Conservation (phyloP, 2,888 invertebrate genomes). For the Microplitis deprimator region DNA sequence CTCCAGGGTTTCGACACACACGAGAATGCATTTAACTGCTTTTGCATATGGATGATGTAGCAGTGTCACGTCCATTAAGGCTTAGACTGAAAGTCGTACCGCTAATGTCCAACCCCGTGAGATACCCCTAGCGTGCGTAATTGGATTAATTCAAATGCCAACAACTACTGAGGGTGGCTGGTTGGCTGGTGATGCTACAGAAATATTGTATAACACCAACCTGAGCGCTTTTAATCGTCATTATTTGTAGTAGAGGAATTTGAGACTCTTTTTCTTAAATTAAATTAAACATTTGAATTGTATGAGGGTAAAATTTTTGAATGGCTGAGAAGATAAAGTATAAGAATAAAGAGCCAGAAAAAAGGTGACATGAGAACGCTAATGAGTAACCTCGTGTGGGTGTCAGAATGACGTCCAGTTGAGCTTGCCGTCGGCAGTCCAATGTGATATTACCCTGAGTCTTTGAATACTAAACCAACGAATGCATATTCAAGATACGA, state of each 20-base stretch:
- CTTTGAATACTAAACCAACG: constrained; percentile 57
- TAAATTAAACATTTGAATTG: neutral
- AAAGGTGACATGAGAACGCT: neutral
- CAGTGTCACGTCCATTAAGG: constrained; percentile 60
- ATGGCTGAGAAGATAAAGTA: neutral
- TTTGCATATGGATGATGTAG: constrained; percentile 64
- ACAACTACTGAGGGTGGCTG: constrained; percentile 17
- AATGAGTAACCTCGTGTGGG: neutral
- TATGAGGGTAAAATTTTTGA: neutral
- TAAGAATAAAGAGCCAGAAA: neutral
- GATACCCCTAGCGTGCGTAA: constrained; percentile 59
- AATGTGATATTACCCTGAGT: constrained; percentile 38
- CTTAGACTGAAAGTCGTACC: constrained; percentile 58
- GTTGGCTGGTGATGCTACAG: constrained; percentile 1
- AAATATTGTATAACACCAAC: constrained; percentile 23
- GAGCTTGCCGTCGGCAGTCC: constrained; percentile 19
- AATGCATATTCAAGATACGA: constrained; percentile 69
- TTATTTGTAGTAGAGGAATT: neutral
- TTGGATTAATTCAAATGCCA: constrained; percentile 66
- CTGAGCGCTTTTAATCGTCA: constrained; percentile 19
- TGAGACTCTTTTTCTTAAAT: neutral
- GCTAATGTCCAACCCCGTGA: constrained; percentile 56
- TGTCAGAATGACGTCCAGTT: constrained; percentile 28
- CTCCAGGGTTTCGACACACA: constrained; percentile 44
- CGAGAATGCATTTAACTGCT: constrained; percentile 43